Percentiles rank a stretch among this genome's conserved stretches.
Conservation (phyloP, 2,113 vertebrate genomes). For the Gymnorhina tibicen region DNA sequence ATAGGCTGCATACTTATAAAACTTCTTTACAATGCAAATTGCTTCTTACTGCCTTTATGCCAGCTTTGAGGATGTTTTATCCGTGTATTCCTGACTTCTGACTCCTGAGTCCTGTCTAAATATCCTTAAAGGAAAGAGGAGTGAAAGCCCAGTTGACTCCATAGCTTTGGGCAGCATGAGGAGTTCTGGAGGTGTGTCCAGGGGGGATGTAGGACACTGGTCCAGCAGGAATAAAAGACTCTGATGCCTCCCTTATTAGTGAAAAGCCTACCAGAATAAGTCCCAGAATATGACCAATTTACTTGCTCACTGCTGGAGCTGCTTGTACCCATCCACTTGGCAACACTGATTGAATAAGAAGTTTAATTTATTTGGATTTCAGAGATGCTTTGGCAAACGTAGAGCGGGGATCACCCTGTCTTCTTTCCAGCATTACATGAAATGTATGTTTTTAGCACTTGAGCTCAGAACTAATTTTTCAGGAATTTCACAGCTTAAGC, state of each 20-base stretch:
- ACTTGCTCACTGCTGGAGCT: not conserved
- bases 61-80: not conserved
- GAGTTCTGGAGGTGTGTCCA: not conserved
- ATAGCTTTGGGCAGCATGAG: not conserved
- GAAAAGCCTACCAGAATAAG: not conserved
- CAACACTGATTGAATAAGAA: not conserved
- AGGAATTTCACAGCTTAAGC: slow-evolving; percentile 4
- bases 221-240: not conserved
- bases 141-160: not conserved
- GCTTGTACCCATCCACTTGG: not conserved
- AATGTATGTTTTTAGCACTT: not conserved
- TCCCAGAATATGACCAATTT: not conserved
- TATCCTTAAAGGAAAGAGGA: not conserved
- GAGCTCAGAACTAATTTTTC: not conserved
- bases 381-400: not conserved
- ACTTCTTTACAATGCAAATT: slow-evolving; percentile 51
- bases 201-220: not conserved
- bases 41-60: not conserved
- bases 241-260: not conserved
- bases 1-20: slow-evolving; percentile 32
- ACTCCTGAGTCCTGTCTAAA: not conserved
- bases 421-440: not conserved
- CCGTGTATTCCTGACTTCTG: not conserved
- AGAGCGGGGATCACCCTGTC: not conserved
- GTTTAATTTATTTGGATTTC: not conserved